Conservation (phyloP, 2,113 vertebrate species). For the Ceratotherium simum region DNA sequence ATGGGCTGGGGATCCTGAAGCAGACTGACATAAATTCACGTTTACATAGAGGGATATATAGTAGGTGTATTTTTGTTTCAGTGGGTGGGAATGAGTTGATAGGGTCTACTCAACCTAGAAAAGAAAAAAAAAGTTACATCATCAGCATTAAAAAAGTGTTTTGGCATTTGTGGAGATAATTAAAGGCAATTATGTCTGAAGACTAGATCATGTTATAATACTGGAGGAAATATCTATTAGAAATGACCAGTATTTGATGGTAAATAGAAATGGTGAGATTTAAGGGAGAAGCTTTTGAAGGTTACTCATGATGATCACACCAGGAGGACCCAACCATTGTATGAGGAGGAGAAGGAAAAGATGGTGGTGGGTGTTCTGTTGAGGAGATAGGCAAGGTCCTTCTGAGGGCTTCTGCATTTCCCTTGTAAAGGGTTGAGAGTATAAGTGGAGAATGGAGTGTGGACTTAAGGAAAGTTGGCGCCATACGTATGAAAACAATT, state of each 20-base stretch:
- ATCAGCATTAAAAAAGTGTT: fast-evolving
- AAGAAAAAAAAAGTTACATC: no score
- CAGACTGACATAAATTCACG: background rate
- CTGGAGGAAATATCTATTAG: background rate
- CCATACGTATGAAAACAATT: background rate
- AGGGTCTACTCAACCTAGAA: no score
- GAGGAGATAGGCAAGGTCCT: fast-evolving
- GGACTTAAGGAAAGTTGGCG: background rate
- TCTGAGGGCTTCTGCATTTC: background rate
- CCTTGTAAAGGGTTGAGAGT: background rate
- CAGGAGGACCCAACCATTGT: background rate
- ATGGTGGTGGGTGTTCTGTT: fast-evolving
- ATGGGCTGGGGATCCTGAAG: no score
- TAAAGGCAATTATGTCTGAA: background rate
- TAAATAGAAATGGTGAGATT: background rate
- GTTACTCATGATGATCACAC: background rate
- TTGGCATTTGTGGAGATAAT: background rate
- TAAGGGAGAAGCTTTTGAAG: no score
- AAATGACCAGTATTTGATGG: background rate
- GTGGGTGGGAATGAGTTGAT: background rate
- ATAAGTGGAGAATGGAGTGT: background rate
- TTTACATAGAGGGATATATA: background rate
- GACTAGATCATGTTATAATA: background rate
- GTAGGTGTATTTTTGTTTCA: background rate
- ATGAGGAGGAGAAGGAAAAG: background rate